A percentile compares a stretch with the other conserved stretches of the same genome.
phyloP scores from a whole-genome alignment of 92 coral and sea anemone genomes.

The Palythoa grandis region DNA sequence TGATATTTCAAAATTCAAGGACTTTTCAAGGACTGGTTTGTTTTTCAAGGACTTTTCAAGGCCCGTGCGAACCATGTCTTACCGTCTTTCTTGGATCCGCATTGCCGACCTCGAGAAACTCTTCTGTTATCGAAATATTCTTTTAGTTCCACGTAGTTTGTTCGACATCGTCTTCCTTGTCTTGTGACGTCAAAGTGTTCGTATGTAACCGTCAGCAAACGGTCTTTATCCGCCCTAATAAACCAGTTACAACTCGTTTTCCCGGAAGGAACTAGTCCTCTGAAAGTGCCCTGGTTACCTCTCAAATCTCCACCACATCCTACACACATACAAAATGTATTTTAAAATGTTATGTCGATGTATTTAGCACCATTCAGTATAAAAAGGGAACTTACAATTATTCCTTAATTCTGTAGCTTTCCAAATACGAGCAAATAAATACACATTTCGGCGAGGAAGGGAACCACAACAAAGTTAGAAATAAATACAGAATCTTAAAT shows the following conservation, averaged over 20 bases:
- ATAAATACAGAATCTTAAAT: no score
- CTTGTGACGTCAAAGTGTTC: slow-evolving; percentile 22
- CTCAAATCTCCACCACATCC: slow-evolving; percentile 25
- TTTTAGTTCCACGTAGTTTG: slow-evolving; percentile 19
- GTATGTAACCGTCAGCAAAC: slow-evolving; percentile 11
- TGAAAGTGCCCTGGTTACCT: slow-evolving; percentile 16
- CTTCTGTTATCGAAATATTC: not conserved
- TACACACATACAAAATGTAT: not conserved
- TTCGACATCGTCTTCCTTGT: not conserved
- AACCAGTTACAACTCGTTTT: slow-evolving; percentile 23
- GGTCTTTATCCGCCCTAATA: slow-evolving; percentile 16
- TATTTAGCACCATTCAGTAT: no score
- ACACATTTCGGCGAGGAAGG: no score
- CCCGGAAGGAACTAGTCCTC: not conserved
- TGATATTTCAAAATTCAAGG: no score
- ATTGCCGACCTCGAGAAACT: slow-evolving; percentile 30
- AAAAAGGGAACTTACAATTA: no score
- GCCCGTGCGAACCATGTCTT: no score
- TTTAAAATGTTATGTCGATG: no score
- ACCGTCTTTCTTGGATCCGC: slow-evolving; percentile 34
- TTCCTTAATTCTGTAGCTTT: no score
- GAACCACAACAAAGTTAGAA: no score
- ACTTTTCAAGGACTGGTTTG: no score
- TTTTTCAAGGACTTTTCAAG: no score
- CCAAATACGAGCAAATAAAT: no score